phyloP scores from a whole-genome alignment of 1,140 invertebrate genomes.

The Cepaea nemoralis region DNA sequence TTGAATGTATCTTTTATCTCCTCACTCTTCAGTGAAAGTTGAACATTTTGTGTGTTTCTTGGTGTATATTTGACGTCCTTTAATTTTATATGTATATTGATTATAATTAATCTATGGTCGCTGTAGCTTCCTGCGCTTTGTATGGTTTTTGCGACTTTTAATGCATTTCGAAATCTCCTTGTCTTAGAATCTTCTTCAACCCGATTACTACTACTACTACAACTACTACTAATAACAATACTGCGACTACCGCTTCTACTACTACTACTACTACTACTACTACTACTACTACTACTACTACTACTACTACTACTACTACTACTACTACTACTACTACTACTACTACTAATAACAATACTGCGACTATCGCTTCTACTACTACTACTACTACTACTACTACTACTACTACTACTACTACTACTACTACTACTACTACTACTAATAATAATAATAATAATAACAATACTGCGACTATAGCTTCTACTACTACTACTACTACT shows the following conservation, averaged over 20 bases:
- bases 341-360: not conserved
- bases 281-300: conserved; percentile 43
- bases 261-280: conserved; percentile 43
- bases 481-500: conserved; percentile 32
- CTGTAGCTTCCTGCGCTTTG: too few species aligned
- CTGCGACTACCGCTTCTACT: conserved; percentile 42
- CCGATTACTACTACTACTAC: conserved; percentile 45
- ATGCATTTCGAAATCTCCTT: too few species aligned
- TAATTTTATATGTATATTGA: too few species aligned
- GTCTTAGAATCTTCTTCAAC: too few species aligned
- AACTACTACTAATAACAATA: conserved; percentile 40
- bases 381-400: conserved; percentile 35
- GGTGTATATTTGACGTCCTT: too few species aligned
- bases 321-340: not conserved
- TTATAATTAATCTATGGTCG: too few species aligned
- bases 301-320: conserved; percentile 28
- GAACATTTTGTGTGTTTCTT: too few species aligned
- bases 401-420: conserved; percentile 44
- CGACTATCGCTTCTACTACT: not conserved
- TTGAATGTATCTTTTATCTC: too few species aligned
- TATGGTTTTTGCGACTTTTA: too few species aligned
- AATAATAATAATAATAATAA: conserved; percentile 34
- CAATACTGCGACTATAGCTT: conserved; percentile 40
- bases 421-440: conserved; percentile 41
- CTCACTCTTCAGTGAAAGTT: too few species aligned